Evolutionary conservation across 2,888 invertebrate species (phyloP), one percentile per base, ranked within the genome.

Genomic region (Papilio gigon): DNA sequence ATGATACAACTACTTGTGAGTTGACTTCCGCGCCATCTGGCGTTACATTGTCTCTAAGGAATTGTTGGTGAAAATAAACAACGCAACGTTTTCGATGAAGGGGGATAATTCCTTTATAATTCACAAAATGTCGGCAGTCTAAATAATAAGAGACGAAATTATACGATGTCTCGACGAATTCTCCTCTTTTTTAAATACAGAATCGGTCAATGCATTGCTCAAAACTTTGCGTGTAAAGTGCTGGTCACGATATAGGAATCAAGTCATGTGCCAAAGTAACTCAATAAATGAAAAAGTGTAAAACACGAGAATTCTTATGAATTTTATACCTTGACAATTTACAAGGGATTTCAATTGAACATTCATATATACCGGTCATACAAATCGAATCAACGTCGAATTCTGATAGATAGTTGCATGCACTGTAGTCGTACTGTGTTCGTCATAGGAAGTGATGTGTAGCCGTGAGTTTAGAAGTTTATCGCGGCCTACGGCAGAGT

Each of bases 371-470:
- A 72, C 65, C 53, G 56, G 50, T 68, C 58, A 59, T 69, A 67
- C 27, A 65, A 68, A 66, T 61, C 47, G 60, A 42, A 65, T 65
- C 67, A 65, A 72, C 70, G 44, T 71, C 63, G 69, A 69, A 71
- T 74, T 73, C 22, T 72, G 53, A 72, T 71, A 69, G 77, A 80
- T 88, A 89, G 84, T 80, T 87, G 87, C 88, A 88, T 89, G 89
- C 79, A 84, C 79, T 81, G 77, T 87, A 88, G 87, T 76, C 74
- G 81, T 84, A 83, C 78, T 82, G 84, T 87, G 85, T 86, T 78
- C 82, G 82, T 87, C 76, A 84, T 87, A 88, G 85, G 72, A 79
- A 80, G 74, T 75, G 74, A 78, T 84, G 83, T 85, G 85, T 89
- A 88, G 87, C 80, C 81, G 78, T 82, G 73, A 78, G 81, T 81